phyloP scores from a whole-genome alignment of 1,140 invertebrate genomes.

The Drosophila fuyamai region DNA sequence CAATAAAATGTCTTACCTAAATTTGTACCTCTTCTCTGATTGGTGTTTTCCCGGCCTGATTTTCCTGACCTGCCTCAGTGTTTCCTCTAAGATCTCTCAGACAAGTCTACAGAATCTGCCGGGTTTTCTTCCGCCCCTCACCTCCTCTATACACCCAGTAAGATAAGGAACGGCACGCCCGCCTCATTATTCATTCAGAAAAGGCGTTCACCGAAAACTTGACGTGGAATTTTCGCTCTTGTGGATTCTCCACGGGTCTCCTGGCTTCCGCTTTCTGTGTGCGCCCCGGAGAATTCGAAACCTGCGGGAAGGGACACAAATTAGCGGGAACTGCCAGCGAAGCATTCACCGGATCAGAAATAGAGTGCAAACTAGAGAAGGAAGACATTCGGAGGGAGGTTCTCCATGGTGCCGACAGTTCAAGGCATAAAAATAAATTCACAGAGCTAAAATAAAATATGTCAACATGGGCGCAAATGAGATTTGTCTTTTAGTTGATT shows the following conservation, averaged over 20 bases:
- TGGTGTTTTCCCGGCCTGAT: neutral
- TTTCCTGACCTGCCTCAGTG: slow-evolving; percentile 35
- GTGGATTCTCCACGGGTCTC: slow-evolving; percentile 24
- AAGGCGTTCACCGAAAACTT: slow-evolving; percentile 58
- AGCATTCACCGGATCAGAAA: slow-evolving; percentile 49
- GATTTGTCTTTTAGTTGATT: slow-evolving; percentile 48
- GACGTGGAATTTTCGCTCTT: slow-evolving; percentile 45
- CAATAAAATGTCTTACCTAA: too few species aligned
- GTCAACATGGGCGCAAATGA: slow-evolving; percentile 57
- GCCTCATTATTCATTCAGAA: slow-evolving; percentile 76
- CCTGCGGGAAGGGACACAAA: slow-evolving; percentile 54
- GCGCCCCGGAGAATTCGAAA: slow-evolving; percentile 60
- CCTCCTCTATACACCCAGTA: neutral
- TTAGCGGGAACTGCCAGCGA: slow-evolving; percentile 72
- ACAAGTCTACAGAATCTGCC: slow-evolving; percentile 24
- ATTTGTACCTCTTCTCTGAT: neutral
- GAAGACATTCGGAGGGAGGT: slow-evolving; percentile 9
- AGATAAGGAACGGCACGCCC: slow-evolving; percentile 25
- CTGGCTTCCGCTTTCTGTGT: slow-evolving; percentile 46
- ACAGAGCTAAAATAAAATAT: slow-evolving; percentile 59
- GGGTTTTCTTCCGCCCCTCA: slow-evolving; percentile 2
- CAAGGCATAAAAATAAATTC: slow-evolving; percentile 58
- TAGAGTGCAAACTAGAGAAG: slow-evolving; percentile 29
- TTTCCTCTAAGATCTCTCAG: slow-evolving; percentile 11
- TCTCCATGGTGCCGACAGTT: slow-evolving; percentile 53